Conservation (phyloP, 2,888 invertebrate genomes). For the Megalurothrips usitatus region DNA sequence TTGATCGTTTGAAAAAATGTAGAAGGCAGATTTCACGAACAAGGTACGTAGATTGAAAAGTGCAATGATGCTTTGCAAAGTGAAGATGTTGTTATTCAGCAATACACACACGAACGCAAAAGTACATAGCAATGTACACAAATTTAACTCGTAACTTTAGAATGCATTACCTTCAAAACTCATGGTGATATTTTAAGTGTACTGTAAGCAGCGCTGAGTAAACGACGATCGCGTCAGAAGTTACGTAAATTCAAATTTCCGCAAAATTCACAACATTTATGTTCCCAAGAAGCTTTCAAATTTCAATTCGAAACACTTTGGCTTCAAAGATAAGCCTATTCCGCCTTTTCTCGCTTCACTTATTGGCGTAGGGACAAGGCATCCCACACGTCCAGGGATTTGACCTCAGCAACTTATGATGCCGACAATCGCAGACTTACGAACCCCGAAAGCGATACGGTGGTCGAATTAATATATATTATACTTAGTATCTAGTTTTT, state of each 20-base stretch:
- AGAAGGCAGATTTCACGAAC: too few species aligned
- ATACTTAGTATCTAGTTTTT: too few species aligned
- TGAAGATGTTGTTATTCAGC: not conserved
- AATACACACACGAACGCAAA: constrained; percentile 8
- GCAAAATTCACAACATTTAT: not conserved
- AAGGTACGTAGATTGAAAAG: too few species aligned
- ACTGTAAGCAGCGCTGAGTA: not conserved
- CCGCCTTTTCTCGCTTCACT: constrained; percentile 20
- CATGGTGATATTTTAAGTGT: not conserved
- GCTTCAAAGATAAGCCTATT: constrained; percentile 26
- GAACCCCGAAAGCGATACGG: too few species aligned
- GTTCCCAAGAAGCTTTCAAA: not conserved
- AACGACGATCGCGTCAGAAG: not conserved
- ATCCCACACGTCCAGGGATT: not conserved
- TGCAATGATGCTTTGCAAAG: not conserved
- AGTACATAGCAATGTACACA: not conserved
- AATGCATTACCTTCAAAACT: not conserved
- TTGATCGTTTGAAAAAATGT: too few species aligned
- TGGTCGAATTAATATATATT: too few species aligned
- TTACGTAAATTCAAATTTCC: not conserved
- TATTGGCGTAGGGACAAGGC: not conserved
- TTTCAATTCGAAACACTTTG: constrained; percentile 20
- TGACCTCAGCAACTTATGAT: not conserved
- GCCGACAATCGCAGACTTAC: too few species aligned
- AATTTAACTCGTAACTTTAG: not conserved